Base-by-base conservation (phyloP, 2,113 vertebrate species). In the Castor canadensis region DNA sequence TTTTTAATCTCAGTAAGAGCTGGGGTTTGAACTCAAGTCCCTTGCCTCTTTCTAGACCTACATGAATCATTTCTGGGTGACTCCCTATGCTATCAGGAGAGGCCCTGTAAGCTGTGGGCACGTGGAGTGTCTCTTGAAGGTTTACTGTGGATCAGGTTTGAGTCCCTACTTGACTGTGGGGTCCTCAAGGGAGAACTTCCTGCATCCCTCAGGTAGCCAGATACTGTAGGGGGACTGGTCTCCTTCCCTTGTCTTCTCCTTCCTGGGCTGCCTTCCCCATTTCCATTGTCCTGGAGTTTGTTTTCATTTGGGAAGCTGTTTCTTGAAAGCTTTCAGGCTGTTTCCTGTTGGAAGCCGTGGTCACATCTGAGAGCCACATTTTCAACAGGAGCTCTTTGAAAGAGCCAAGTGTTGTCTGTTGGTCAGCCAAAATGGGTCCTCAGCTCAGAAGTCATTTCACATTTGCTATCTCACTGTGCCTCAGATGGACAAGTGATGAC, bases 281-380 rank as follows among this genome's bases (percentile, higher is more conserved):
- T 6, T 1, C 0, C 1, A 0, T 20, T 3, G 0, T 28, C 49
- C 17, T 73, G 87, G 22, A 79, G 9, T 22, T 40, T 20, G 35
- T 43, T 38, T 28, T 45, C 24, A 2, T 1, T 49, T 11, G 17
- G n/a, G 20, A 43, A 1, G 2, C 24, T n/a, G 6, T 49, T 64
- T 54, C 52, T 54, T 19, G 15, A 38, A 15, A 64, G 45, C 9
- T 73, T 15, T 7, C 69, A 32, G 24, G 19, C 19, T 30, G 11
- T 43, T 49, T n/a, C 32, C 12, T 0, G 10, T 3, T 45, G 26
- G 64, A 30, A 30, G 22, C 35, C 1, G 24, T 38, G 38, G 58
- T 19, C 24, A 22, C 24, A 40, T 28, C 26, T 12, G 22, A 62
- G 1, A 1, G 20, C 20, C 28, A 75, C 43, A 28, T 49, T 92